Conservation (phyloP, 2,888 invertebrate genomes). For the Idaea straminata region DNA sequence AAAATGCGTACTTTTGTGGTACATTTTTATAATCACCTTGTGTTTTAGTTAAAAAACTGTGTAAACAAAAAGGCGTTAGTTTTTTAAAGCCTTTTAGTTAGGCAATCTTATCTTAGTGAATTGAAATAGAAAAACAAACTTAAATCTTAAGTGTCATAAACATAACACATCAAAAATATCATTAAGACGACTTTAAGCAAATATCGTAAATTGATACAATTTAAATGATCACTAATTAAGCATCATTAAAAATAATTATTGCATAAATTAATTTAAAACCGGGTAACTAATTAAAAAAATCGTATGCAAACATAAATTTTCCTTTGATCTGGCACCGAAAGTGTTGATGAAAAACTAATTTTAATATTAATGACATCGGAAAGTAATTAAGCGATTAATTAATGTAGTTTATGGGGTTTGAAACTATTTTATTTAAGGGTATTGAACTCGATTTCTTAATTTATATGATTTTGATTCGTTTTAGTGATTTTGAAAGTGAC, state of each 20-base stretch:
- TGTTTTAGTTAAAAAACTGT: not conserved
- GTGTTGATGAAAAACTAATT: slow-evolving; percentile 3
- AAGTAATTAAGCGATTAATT: slow-evolving; percentile 23
- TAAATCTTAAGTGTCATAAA: not conserved
- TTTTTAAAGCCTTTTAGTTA: no score
- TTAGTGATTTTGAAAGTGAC: not conserved
- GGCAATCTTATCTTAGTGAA: no score
- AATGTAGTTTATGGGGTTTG: slow-evolving; percentile 3
- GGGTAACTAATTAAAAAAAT: slow-evolving; percentile 2
- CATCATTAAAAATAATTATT: slow-evolving; percentile 1
- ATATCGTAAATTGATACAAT: slow-evolving; percentile 24
- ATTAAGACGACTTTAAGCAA: not conserved
- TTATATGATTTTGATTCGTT: not conserved
- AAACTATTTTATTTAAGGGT: not conserved
- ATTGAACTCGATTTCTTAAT: not conserved
- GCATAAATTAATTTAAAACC: slow-evolving; percentile 1
- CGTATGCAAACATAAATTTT: slow-evolving; percentile 1
- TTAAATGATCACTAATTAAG: slow-evolving; percentile 20
- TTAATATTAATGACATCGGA: slow-evolving; percentile 10
- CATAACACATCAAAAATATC: not conserved
- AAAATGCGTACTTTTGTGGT: not conserved
- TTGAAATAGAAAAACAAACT: no score
- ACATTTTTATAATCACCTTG: not conserved
- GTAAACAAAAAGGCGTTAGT: no score
- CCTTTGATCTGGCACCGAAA: slow-evolving; percentile 1